Base-by-base conservation (phyloP, 1,140 invertebrate genomes). In the Drosophila nikananu region DNA sequence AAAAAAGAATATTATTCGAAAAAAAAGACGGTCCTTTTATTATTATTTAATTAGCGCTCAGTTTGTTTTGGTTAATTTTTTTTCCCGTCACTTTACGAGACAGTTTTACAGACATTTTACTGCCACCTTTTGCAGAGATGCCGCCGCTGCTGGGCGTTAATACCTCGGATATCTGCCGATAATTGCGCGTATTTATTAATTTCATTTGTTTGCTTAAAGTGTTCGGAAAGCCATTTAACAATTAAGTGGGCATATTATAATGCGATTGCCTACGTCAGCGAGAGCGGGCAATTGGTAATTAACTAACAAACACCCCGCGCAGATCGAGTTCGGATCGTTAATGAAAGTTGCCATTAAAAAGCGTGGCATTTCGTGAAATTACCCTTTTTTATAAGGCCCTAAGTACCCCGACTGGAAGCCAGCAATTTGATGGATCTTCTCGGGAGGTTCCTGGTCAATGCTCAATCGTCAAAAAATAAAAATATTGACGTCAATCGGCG, bases 1-100 rank as follows among this genome's bases (percentile, higher is more conserved):
- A 89, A 89, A 89, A 87, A 78, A 84, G 84, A 89, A 89, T 89
- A 89, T 90, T 90, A 89, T 89, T 89, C 84, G 64, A 81, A 87
- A 83, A 87, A 82, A 80, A 74, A 68, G 42, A 49, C 37, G 51
- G 48, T 75, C 73, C 81, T 89, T 84, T 90, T 84, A 90, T 89
- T 90, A 79, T 81, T 78, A 74, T 89, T 89, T 89, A 89, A 89
- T 89, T 81, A 81, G 68, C 83, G 72, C 39, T 54, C 23, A 44
- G 49, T 52, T 42, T 60, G 42, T 49, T 59, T 73, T 65, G 63
- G 30, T 68, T 71, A 55, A 68, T 55, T 67, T 67, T 67, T 68
- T 68, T 61, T 61, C 27, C 49, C 32, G 1, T 32, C 27, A 79
- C 48, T 81, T 86, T 78, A 86, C 54, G 67, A 86, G 78, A 86